These are phyloP conservation scores for Ormyrus nitidulus DNA, from an alignment of 2,888 invertebrate genomes.

Conservation along the genomic window DNA sequence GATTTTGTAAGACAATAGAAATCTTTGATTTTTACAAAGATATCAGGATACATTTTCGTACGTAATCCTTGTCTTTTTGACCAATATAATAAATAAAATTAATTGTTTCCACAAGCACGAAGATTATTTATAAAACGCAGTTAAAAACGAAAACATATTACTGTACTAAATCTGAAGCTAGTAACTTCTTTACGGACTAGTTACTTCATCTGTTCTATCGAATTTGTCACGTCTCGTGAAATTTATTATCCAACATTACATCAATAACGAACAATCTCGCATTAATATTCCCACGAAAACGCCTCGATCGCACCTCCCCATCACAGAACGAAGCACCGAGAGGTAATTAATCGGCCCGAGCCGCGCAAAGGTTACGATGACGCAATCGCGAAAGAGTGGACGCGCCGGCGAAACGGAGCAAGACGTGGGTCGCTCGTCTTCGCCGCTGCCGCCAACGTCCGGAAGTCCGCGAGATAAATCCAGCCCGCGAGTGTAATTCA, in stretches of 20 bases:
- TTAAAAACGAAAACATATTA: not conserved
- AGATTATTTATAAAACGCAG: not conserved
- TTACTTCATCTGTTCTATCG: no score
- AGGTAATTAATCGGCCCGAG: constrained; percentile 10
- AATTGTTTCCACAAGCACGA: not conserved
- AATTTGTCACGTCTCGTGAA: no score
- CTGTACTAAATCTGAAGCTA: no score
- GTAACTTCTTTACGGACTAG: no score
- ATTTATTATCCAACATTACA: no score
- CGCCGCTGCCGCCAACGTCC: not conserved
- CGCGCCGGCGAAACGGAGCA: constrained; percentile 54
- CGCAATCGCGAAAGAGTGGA: constrained; percentile 22
- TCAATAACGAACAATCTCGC: no score
- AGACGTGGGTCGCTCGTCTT: constrained; percentile 25
- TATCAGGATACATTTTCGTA: no score
- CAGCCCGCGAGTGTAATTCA: constrained; percentile 61
- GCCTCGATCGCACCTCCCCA: no score
- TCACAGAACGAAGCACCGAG: no score
- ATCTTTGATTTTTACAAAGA: no score
- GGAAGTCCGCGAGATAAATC: constrained; percentile 46
- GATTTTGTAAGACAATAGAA: not conserved
- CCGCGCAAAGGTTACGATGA: constrained; percentile 14
- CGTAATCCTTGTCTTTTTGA: no score
- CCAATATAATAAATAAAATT: constrained; percentile 12
- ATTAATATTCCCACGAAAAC: no score